phyloP scores from a whole-genome alignment of 2,888 invertebrate genomes.

The Epirrita christyi region DNA sequence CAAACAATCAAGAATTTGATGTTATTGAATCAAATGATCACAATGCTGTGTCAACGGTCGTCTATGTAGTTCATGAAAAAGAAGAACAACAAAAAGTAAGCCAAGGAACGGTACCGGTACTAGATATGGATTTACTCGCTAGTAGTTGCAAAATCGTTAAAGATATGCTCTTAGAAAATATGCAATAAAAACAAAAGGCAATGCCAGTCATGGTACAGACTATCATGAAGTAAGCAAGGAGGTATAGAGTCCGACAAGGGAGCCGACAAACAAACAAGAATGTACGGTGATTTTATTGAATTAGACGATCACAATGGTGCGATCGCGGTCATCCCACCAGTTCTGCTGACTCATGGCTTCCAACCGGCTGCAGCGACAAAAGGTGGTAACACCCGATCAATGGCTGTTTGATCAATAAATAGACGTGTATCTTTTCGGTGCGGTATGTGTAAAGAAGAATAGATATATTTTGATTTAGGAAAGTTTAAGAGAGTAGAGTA shows the following conservation, averaged over 20 bases:
- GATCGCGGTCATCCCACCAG: slow-evolving; percentile 55
- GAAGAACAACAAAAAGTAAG: no score
- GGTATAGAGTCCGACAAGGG: slow-evolving; percentile 70
- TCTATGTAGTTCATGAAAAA: neutral
- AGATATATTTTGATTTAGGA: slow-evolving; percentile 36
- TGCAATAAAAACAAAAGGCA: slow-evolving; percentile 43
- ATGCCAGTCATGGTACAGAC: slow-evolving; percentile 60
- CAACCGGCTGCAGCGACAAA: slow-evolving; percentile 67
- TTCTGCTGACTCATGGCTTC: slow-evolving; percentile 75
- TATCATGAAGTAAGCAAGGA: slow-evolving; percentile 67
- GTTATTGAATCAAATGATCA: neutral
- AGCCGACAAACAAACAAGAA: slow-evolving; percentile 82
- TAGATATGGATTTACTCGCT: neutral
- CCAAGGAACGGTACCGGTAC: neutral
- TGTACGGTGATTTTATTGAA: slow-evolving; percentile 83
- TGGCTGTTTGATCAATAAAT: slow-evolving; percentile 81
- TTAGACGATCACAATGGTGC: slow-evolving; percentile 80
- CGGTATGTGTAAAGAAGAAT: slow-evolving; percentile 33
- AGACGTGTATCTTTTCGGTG: slow-evolving; percentile 60
- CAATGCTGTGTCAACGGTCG: neutral
- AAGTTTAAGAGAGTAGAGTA: no score
- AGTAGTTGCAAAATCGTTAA: neutral
- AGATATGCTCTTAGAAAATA: slow-evolving; percentile 3
- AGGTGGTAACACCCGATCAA: slow-evolving; percentile 82
- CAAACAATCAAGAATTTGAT: no score